These are phyloP conservation scores for Galleria mellonella DNA, from an alignment of 1,140 invertebrate species.

Conservation along the genomic window DNA sequence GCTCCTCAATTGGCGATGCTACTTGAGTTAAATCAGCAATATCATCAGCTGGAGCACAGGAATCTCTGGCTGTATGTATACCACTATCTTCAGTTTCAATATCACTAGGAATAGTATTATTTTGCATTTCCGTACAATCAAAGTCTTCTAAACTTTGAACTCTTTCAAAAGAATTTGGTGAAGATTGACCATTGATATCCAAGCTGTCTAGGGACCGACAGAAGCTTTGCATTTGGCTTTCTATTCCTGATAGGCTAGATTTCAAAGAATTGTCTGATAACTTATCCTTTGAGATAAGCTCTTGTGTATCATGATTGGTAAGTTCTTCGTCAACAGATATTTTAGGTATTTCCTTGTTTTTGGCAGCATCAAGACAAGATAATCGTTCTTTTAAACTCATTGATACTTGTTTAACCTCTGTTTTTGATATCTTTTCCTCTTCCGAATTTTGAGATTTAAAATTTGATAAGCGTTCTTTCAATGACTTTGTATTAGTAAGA, in stretches of 20 bases:
- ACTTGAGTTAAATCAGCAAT: slow-evolving; percentile 73
- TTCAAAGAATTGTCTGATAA: slow-evolving; percentile 56
- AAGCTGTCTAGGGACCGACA: slow-evolving; percentile 80
- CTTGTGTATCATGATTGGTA: slow-evolving; percentile 27
- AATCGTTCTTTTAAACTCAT: slow-evolving; percentile 77
- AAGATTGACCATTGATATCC: slow-evolving; percentile 72
- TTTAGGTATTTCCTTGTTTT: slow-evolving; percentile 69
- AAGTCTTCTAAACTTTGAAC: slow-evolving; percentile 80
- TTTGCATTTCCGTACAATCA: slow-evolving; percentile 72
- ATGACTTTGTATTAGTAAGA: slow-evolving; percentile 57
- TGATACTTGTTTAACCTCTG: slow-evolving; percentile 64
- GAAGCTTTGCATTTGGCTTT: slow-evolving; percentile 72
- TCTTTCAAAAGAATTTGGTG: slow-evolving; percentile 77
- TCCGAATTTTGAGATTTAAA: slow-evolving; percentile 75
- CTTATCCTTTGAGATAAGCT: slow-evolving; percentile 25
- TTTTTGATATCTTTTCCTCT: slow-evolving; percentile 61
- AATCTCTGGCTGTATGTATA: slow-evolving; percentile 86
- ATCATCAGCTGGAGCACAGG: slow-evolving; percentile 84
- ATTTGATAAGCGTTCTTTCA: slow-evolving; percentile 75
- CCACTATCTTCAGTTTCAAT: slow-evolving; percentile 87
- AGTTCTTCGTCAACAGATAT: slow-evolving; percentile 65
- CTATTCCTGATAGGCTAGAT: slow-evolving; percentile 51
- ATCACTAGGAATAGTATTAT: slow-evolving; percentile 73
- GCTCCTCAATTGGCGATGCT: slow-evolving; percentile 64
- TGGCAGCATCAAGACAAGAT: slow-evolving; percentile 68